Percentiles rank a stretch among this genome's conserved stretches.
These are phyloP conservation scores for Cossypha heuglini DNA, from an alignment of 2,797 vertebrate genomes.

Conservation along the genomic window DNA sequence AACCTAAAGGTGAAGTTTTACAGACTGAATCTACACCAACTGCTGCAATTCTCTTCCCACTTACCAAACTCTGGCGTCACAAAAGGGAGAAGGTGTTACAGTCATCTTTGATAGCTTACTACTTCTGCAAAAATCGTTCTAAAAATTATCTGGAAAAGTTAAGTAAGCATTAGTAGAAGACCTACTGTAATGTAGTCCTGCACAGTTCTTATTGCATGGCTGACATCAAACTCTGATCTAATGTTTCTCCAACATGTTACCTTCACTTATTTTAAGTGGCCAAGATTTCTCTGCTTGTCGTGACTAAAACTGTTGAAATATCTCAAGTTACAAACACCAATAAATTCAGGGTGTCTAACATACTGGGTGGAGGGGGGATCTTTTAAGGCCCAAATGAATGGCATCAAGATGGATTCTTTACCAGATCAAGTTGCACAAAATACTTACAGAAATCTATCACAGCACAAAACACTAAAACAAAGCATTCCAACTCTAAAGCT, in stretches of 20 bases:
- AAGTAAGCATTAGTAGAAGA: neutral
- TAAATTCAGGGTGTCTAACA: neutral
- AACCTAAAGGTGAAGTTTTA: neutral
- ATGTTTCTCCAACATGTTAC: neutral
- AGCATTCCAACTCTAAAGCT: neutral
- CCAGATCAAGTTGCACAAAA: neutral
- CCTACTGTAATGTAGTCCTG: neutral
- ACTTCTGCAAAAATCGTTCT: neutral
- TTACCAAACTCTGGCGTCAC: neutral
- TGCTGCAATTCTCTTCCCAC: neutral
- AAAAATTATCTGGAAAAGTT: neutral
- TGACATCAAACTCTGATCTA: neutral
- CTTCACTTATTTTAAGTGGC: neutral
- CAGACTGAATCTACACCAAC: rapidly evolving
- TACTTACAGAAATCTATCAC: neutral
- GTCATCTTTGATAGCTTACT: neutral
- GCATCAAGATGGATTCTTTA: neutral
- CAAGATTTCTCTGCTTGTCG: neutral
- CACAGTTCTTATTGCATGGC: rapidly evolving
- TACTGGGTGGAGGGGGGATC: neutral
- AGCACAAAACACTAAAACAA: neutral
- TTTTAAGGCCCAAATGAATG: neutral
- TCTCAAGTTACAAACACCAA: neutral
- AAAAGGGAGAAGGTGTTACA: neutral
- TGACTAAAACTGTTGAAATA: neutral